Percentiles rank a stretch among this genome's conserved stretches.
Conservation (phyloP, 92 coral and sea anemone genomes). For the Meandrina meandrites region DNA sequence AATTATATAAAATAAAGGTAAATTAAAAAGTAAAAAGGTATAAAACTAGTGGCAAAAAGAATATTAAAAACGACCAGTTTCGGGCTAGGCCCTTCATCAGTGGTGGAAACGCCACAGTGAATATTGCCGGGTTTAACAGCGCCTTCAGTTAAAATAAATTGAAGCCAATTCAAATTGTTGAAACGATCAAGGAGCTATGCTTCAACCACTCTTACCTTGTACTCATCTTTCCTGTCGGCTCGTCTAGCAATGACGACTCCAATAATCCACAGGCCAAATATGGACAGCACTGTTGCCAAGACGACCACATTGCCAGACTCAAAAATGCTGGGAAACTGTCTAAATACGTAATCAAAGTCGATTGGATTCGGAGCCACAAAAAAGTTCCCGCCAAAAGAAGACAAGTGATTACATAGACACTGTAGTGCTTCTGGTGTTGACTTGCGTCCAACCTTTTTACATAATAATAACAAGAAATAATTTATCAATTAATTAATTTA, state of each 20-base stretch:
- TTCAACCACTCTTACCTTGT: constrained; percentile 53
- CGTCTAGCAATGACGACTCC: constrained; percentile 80
- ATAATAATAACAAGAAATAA: not conserved
- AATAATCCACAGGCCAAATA: constrained; percentile 78
- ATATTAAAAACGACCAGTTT: too few species aligned
- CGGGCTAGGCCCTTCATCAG: too few species aligned
- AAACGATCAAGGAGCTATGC: not conserved
- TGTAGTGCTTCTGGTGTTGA: constrained; percentile 67
- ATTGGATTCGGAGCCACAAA: constrained; percentile 95
- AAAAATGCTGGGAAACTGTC: constrained; percentile 63
- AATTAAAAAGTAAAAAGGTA: too few species aligned
- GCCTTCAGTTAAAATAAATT: too few species aligned
- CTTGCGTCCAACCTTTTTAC: constrained; percentile 56
- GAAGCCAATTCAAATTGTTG: too few species aligned
- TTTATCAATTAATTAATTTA: too few species aligned
- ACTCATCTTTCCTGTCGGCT: constrained; percentile 81
- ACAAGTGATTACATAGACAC: constrained; percentile 86
- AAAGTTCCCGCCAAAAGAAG: constrained; percentile 94
- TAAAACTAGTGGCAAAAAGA: too few species aligned
- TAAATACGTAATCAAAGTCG: constrained; percentile 82
- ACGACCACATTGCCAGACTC: constrained; percentile 88
- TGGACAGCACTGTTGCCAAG: constrained; percentile 66
- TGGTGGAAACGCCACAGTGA: too few species aligned
- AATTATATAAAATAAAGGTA: too few species aligned
- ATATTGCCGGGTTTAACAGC: too few species aligned